Conservation (phyloP, 2,888 invertebrate genomes). For the Coremacera marginata region DNA sequence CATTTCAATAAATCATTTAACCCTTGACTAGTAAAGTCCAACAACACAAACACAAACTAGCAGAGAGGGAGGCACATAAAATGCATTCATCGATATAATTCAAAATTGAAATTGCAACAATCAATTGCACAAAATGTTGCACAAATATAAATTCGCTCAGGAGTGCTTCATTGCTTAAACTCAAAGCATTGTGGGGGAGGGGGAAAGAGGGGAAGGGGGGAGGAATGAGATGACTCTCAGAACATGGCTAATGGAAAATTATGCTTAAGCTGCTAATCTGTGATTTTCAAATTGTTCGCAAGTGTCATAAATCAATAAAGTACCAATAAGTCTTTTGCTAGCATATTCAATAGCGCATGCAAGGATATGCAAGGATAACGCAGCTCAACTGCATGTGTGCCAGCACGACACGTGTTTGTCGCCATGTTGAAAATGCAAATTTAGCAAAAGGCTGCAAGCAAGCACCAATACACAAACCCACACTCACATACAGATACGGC, state of each 20-base stretch:
- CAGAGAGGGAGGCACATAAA: not conserved
- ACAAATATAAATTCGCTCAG: slow-evolving; percentile 32
- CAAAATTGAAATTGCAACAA: slow-evolving; percentile 67
- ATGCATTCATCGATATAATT: slow-evolving; percentile 56
- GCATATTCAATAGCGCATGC: slow-evolving; percentile 46
- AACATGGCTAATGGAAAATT: slow-evolving; percentile 44
- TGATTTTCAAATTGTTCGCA: slow-evolving; percentile 67
- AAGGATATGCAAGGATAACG: slow-evolving; percentile 18
- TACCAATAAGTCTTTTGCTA: slow-evolving; percentile 65
- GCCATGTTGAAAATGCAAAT: slow-evolving; percentile 63
- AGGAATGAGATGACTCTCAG: not conserved
- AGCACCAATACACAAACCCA: slow-evolving; percentile 47
- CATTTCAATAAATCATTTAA: slow-evolving; percentile 36
- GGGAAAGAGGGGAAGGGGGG: too few species aligned
- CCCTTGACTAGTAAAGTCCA: not conserved
- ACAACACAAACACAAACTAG: not conserved
- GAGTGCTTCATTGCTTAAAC: not conserved
- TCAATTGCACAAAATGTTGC: slow-evolving; percentile 63
- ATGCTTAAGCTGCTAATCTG: slow-evolving; percentile 60
- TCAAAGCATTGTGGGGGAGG: too few species aligned
- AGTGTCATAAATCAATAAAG: slow-evolving; percentile 69
- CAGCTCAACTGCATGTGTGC: slow-evolving; percentile 3
- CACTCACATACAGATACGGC: slow-evolving; percentile 14
- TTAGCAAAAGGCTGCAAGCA: slow-evolving; percentile 55
- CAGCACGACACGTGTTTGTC: slow-evolving; percentile 20